phyloP scores from a whole-genome alignment of 92 coral and sea anemone species.

The Desmophyllum pertusum region DNA sequence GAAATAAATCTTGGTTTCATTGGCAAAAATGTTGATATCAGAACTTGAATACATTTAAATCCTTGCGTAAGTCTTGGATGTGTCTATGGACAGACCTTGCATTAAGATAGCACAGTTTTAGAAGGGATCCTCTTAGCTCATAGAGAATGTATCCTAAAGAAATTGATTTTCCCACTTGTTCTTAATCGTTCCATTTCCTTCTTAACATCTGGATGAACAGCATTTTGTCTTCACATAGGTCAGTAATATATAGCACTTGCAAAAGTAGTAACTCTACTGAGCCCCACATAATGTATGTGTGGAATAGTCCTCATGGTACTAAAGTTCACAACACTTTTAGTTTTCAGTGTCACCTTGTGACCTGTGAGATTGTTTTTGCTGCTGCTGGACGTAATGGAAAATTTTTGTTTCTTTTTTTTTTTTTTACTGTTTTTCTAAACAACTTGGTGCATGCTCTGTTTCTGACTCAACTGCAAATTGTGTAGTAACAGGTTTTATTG shows the following conservation, averaged over 20 bases:
- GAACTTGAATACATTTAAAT: too few species aligned
- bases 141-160: conserved; percentile 20
- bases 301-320: conserved; percentile 8
- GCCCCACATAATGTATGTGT: conserved; percentile 31
- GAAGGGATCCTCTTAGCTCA: background rate
- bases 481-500: conserved; percentile 30
- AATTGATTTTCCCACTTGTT: background rate
- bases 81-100: conserved; percentile 40
- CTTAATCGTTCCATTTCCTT: conserved; percentile 28
- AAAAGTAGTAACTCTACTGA: conserved; percentile 24
- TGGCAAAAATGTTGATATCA: conserved; percentile 2
- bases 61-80: conserved; percentile 28
- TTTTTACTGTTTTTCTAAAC: too few species aligned
- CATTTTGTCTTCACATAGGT: conserved; percentile 22
- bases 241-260: conserved; percentile 11
- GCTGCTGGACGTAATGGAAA: conserved; percentile 30
- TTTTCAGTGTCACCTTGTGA: conserved; percentile 26
- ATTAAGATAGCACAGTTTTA: conserved; percentile 34
- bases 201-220: conserved; percentile 14
- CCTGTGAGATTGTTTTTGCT: conserved; percentile 36
- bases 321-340: conserved; percentile 22
- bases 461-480: conserved; percentile 37
- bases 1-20: conserved; percentile 15
- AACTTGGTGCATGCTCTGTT: conserved; percentile 25
- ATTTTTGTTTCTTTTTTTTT: too few species aligned